phyloP scores from a whole-genome alignment of 1,140 invertebrate species.

The Ganaspis sp. region DNA sequence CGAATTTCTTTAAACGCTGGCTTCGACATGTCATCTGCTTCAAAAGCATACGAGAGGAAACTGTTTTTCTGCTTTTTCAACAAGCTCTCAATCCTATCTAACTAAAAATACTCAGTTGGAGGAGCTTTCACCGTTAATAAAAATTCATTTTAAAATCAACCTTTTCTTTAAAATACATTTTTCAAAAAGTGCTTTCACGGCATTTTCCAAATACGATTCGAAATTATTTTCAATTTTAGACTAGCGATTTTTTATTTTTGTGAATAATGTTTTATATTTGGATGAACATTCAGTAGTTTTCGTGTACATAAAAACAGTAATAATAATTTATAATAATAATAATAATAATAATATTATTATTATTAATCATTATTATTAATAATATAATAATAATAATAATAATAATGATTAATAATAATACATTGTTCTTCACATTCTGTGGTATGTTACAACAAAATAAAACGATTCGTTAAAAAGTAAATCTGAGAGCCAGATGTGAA shows the following conservation, averaged over 20 bases:
- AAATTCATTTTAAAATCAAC: not conserved
- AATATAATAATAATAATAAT: too few relatives aligned
- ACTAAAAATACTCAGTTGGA: slow-evolving; percentile 6
- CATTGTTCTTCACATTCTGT: too few relatives aligned
- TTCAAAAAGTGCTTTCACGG: not conserved
- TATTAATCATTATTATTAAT: too few relatives aligned
- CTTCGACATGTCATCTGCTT: not conserved
- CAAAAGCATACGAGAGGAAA: slow-evolving; percentile 13
- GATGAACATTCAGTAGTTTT: too few relatives aligned
- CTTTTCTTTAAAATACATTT: not conserved
- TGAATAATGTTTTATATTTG: too few relatives aligned
- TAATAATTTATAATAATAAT: not conserved
- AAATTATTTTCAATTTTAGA: too few relatives aligned
- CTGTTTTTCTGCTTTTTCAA: slow-evolving; percentile 1
- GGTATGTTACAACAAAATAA: too few relatives aligned
- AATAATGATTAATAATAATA: too few relatives aligned
- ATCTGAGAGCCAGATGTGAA: not conserved
- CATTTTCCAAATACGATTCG: too few relatives aligned
- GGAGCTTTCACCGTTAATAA: not conserved
- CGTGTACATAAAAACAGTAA: too few relatives aligned
- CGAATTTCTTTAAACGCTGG: not conserved
- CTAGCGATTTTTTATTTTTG: too few relatives aligned
- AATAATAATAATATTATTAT: too few relatives aligned
- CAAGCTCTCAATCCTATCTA: not conserved
- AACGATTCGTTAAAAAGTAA: not conserved